These are phyloP conservation scores for Cladopsammia gracilis DNA, from an alignment of 64 coral and sea anemone genomes.

Conservation along the genomic window DNA sequence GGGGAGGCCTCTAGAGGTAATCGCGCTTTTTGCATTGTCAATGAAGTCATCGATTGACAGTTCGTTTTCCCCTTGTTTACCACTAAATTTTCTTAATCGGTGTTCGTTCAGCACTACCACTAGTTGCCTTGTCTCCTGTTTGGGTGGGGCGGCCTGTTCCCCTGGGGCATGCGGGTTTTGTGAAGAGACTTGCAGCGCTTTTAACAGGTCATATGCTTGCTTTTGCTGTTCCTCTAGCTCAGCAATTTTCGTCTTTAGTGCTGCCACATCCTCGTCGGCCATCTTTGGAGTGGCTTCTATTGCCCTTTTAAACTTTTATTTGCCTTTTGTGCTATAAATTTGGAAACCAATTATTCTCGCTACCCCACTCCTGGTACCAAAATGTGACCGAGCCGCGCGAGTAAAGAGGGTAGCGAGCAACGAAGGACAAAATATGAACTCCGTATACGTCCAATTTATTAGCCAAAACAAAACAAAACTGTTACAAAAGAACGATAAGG, in stretches of 20 bases:
- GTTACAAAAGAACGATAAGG: too few relatives aligned
- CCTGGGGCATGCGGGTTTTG: not conserved
- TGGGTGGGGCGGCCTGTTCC: not conserved
- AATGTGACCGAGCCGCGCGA: not conserved
- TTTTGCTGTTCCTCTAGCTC: not conserved
- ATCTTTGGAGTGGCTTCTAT: not conserved
- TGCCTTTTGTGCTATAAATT: not conserved
- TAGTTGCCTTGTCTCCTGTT: not conserved
- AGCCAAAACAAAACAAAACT: too few relatives aligned
- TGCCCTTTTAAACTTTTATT: not conserved
- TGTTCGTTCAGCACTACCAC: not conserved
- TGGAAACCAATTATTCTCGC: not conserved
- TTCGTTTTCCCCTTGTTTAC: not conserved
- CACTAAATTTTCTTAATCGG: constrained; percentile 16
- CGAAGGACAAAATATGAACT: too few relatives aligned
- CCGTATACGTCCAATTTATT: too few relatives aligned
- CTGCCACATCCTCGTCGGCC: not conserved
- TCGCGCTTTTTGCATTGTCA: not conserved
- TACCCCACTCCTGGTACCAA: constrained; percentile 14
- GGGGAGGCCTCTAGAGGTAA: not conserved
- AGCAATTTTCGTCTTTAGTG: not conserved
- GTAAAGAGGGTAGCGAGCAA: too few relatives aligned
- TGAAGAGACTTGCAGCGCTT: not conserved
- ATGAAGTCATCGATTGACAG: constrained; percentile 2
- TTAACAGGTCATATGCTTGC: not conserved